Percentiles rank a stretch among this genome's conserved stretches.
Evolutionary conservation across 2,113 vertebrate species (phyloP).

Genomic region (Tupaia tana): DNA sequence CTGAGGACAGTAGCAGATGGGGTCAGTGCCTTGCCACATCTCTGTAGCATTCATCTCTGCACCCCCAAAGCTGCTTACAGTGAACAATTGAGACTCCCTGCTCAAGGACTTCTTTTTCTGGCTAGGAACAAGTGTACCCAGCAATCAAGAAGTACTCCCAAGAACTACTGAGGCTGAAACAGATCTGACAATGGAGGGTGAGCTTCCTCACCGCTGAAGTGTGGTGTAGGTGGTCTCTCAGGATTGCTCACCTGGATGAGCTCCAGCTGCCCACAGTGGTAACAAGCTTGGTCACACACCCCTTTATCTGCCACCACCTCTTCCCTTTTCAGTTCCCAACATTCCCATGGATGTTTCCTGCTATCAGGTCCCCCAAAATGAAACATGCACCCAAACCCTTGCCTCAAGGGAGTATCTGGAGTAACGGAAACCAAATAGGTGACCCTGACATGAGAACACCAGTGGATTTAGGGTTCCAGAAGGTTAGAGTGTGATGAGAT

Average conservation of each 20-base stretch:
- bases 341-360: neutral
- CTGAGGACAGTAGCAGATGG: neutral
- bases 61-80: neutral
- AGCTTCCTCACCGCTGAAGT: neutral
- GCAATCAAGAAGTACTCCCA: neutral
- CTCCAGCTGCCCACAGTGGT: neutral
- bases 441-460: neutral
- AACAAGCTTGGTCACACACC: neutral
- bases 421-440: neutral
- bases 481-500: neutral
- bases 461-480: neutral
- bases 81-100: neutral
- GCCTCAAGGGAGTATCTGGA: neutral
- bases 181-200: neutral
- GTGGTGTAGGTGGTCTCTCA: neutral
- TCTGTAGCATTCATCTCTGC: neutral
- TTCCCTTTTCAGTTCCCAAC: neutral
- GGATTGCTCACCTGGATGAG: neutral
- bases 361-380: neutral
- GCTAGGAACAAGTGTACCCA: neutral
- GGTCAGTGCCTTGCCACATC: neutral
- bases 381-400: neutral
- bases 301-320: neutral
- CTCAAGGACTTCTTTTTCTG: neutral
- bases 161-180: neutral